Percentiles rank a stretch among this genome's conserved stretches.
phyloP scores from a whole-genome alignment of 2,888 invertebrate genomes.

The Drosophila acutilabella region DNA sequence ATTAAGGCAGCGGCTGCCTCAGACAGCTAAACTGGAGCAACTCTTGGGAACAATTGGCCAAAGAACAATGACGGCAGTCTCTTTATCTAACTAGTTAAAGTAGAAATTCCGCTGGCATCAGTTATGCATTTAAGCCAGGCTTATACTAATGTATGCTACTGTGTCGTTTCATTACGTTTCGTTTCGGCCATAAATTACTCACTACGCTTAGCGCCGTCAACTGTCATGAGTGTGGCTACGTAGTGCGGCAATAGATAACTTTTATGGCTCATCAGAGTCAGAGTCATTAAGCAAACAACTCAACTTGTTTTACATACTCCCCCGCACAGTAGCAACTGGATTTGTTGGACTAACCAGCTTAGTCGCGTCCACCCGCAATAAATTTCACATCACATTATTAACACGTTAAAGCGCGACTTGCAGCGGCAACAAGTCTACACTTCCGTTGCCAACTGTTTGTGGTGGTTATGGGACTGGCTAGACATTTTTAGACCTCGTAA shows the following conservation, averaged over 20 bases:
- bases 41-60: constrained; percentile 36
- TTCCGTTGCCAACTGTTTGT: constrained; percentile 9
- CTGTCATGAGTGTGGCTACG: constrained; percentile 66
- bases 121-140: constrained; percentile 61
- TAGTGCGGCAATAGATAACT: constrained; percentile 59
- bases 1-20: background rate
- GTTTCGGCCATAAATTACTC: constrained; percentile 63
- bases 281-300: constrained; percentile 53
- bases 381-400: constrained; percentile 76
- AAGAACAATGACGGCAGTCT: constrained; percentile 41
- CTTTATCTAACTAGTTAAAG: constrained; percentile 20
- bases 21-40: constrained; percentile 47
- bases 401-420: constrained; percentile 71
- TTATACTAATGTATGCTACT: constrained; percentile 61
- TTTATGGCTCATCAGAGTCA: constrained; percentile 73
- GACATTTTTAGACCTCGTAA: constrained; percentile 29
- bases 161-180: constrained; percentile 38
- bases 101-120: constrained; percentile 43
- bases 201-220: constrained; percentile 62
- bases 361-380: constrained; percentile 77
- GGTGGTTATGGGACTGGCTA: constrained; percentile 43
- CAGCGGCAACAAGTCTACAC: constrained; percentile 31
- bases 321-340: constrained; percentile 23
- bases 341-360: constrained; percentile 59
- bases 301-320: constrained; percentile 40